Base-by-base conservation (phyloP, 2,797 vertebrate genomes). In the Hafferia zeledoni region DNA sequence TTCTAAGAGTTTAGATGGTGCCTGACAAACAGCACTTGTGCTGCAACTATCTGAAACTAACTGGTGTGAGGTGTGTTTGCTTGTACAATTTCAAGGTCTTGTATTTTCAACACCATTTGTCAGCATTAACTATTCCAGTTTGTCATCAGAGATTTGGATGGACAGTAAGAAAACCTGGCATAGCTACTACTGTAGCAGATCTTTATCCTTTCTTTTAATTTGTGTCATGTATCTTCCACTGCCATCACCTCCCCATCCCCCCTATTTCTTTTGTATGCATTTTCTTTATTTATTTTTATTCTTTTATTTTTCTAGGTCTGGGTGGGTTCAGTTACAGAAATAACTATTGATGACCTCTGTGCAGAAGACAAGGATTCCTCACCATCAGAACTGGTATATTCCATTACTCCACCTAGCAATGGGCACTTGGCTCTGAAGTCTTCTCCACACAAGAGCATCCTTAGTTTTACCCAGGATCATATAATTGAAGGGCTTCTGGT, bases 401-500 rank as follows among this genome's bases (percentile, higher is more conserved):
- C 98, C 91, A 90, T 98, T 92, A 99, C 98, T 52, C 98, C 98
- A 23, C 98, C 99, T 53, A 99, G 98, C 96, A 99, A 98, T 30
- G 98, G 99, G 28, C 98, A 98, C 81, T 97, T 99, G 97, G 98
- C 98, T 91, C 95, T 99, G 84, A 99, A 99, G 96, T 98, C 96
- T n/a, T 97, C 97, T 93, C 98, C 98, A 60, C 98, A 97, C 90
- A 97, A 81, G 86, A 97, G 95, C 3, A 97, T 99, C 91, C 98
- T 99, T 90, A 99, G 98, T 98, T 99, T 99, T 97, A 99, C 98
- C 27, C 99, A 99, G 97, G 94, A 97, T 65, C 98, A 99, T 92
- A 98, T 99, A 77, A 97, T 98, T 65, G 97, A 98, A 59, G 98
- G 98, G 2, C 98, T 98, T 77, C 97, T 99, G 53, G 96, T 99